These are phyloP conservation scores for Typhlichthys subterraneus DNA, from an alignment of 2,797 vertebrate genomes.

Conservation along the genomic window DNA sequence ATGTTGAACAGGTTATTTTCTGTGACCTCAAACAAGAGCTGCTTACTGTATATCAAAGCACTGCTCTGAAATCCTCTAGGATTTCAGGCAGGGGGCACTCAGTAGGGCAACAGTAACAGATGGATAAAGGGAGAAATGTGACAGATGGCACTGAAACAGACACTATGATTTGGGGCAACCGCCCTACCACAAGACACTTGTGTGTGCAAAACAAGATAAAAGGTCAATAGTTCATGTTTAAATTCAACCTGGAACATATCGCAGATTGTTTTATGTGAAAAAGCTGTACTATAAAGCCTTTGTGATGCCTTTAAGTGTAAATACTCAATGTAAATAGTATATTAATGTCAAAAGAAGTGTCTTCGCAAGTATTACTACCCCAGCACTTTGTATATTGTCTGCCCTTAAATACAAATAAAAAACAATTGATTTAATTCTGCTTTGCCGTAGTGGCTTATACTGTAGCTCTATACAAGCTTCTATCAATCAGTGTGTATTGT, in stretches of 20 bases:
- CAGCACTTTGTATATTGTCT: constrained; percentile 69
- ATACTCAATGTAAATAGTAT: constrained; percentile 58
- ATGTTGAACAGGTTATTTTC: constrained; percentile 23
- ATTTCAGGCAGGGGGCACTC: constrained; percentile 3
- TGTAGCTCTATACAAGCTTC: not conserved
- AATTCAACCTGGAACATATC: not conserved
- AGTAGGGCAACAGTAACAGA: constrained; percentile 46
- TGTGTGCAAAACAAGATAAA: not conserved
- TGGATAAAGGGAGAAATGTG: constrained; percentile 47
- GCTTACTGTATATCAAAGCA: constrained; percentile 31
- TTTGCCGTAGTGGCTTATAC: not conserved
- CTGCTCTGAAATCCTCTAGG: constrained; percentile 37
- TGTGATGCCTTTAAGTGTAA: constrained; percentile 52
- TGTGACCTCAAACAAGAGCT: constrained; percentile 13
- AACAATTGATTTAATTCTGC: constrained; percentile 40
- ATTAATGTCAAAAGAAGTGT: constrained; percentile 47
- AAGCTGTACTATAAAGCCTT: constrained; percentile 15
- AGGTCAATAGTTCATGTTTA: not conserved
- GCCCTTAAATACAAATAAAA: constrained; percentile 55
- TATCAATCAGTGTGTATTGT: constrained; percentile 18
- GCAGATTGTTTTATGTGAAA: not conserved
- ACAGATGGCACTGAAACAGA: constrained; percentile 68
- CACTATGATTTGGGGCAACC: constrained; percentile 36
- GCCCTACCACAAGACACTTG: constrained; percentile 5
- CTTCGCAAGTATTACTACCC: constrained; percentile 54